A percentile compares a stretch with the other conserved stretches of the same genome.
These are phyloP conservation scores for Oedothorax gibbosus DNA, from an alignment of 1,140 invertebrate genomes.

Conservation along the genomic window DNA sequence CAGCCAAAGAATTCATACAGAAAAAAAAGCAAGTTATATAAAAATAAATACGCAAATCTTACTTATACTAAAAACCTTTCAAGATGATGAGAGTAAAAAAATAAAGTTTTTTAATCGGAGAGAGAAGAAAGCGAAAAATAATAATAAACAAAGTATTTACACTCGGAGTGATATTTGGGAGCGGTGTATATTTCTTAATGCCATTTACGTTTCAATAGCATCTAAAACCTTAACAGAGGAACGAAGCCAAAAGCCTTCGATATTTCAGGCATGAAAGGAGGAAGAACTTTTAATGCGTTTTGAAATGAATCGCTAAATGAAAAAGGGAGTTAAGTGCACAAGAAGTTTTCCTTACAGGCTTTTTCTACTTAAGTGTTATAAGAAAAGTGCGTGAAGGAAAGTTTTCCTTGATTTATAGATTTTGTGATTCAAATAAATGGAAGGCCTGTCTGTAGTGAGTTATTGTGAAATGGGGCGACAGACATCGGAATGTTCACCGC, in stretches of 20 bases:
- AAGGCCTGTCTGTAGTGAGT: no score
- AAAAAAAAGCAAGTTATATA: conserved; percentile 49
- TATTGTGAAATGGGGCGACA: no score
- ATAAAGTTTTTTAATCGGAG: neutral
- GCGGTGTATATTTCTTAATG: conserved; percentile 43
- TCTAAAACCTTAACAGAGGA: neutral
- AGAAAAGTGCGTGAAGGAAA: no score
- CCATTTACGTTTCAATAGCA: conserved; percentile 55
- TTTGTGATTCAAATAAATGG: no score
- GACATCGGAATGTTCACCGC: no score
- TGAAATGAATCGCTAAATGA: neutral
- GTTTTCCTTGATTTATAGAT: no score
- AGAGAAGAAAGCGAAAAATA: neutral
- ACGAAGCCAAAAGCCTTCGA: conserved; percentile 38
- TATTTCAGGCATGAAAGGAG: conserved; percentile 42
- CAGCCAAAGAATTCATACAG: neutral
- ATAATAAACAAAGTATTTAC: conserved; percentile 18
- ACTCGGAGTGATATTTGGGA: no score
- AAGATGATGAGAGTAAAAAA: conserved; percentile 42
- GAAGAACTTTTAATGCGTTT: conserved; percentile 56
- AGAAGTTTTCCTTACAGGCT: neutral
- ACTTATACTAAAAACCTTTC: conserved; percentile 42
- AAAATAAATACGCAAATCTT: conserved; percentile 43
- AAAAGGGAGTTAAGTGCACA: neutral
- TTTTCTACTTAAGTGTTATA: no score